Base-by-base conservation (phyloP, 2,797 vertebrate genomes). In the Gymnothorax reevesii region DNA sequence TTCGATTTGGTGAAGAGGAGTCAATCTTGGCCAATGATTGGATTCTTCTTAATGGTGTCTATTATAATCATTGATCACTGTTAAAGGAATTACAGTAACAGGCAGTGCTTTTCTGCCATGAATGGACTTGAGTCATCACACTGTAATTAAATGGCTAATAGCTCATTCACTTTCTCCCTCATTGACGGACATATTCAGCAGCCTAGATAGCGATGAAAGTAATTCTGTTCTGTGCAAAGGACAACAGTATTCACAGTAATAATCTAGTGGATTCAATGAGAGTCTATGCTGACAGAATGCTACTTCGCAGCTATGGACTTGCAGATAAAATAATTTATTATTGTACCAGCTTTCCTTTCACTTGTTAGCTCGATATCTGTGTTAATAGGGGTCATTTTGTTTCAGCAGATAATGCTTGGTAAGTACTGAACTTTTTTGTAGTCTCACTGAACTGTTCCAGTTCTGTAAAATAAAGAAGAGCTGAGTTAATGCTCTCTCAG, bases 41-140 rank as follows among this genome's bases (percentile, higher is more conserved):
- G 71, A 87, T 89, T 73, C 73, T 25, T 57, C 15, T 42, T 85
- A 89, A 90, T 86, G 84, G 87, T 84, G 75, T 90, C 55, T 17
- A 10, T 77, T 66, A 25, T 54, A 54, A 57, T 75, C 52, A 59
- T 33, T 9, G 42, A 73, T 52, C 54, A 42, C 22, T 27, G 69
- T 80, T 66, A 20, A 59, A 42, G 49, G 82, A 83, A 83, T 85
- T 91, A 75, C 12, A 82, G 89, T 90, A 59, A 88, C 87, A 59
- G 84, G 82, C 42, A 55, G 80, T 89, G 83, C 71, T 86, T 83
- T 77, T 79, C 59, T 62, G 59, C n/a, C 54, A 15, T 54, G 84
- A 86, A 86, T 22, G 71, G 52, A 86, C 77, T 85, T 89, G 88
- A 89, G 85, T 92, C 88, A 90, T 89, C 88, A 86, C 88, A 69